Conservation (phyloP, 1,140 invertebrate species). For the Lasaia peninsularis region DNA sequence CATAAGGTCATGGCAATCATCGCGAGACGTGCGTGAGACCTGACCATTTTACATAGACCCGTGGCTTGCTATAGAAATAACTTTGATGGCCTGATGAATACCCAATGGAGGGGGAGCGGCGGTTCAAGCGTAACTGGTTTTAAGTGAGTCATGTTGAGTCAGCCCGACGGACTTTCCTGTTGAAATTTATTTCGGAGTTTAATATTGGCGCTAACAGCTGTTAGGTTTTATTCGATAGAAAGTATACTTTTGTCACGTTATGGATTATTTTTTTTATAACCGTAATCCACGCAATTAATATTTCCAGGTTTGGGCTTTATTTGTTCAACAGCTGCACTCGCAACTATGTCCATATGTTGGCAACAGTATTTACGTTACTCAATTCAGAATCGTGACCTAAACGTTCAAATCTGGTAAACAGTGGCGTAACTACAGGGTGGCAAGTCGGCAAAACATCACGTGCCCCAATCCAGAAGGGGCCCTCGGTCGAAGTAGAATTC, state of each 20-base stretch:
- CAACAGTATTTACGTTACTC: too few species aligned
- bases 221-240: background rate
- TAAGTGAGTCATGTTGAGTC: background rate
- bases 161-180: slow-evolving; percentile 11
- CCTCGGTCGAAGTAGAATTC: too few species aligned
- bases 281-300: too few species aligned
- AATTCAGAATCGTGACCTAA: too few species aligned
- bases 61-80: background rate
- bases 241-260: background rate
- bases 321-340: too few species aligned
- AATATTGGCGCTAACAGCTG: background rate
- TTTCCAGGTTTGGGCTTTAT: too few species aligned
- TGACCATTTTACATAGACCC: background rate
- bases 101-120: background rate
- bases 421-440: too few species aligned
- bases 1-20: slow-evolving; percentile 10
- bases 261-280: too few species aligned
- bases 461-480: too few species aligned
- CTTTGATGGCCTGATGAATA: background rate
- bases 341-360: too few species aligned
- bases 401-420: too few species aligned
- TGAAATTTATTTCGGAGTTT: slow-evolving; percentile 1
- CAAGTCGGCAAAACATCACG: too few species aligned
- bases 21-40: slow-evolving; percentile 2
- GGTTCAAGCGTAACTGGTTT: slow-evolving; percentile 1